Conservation (phyloP, 2,888 invertebrate species). For the Agonopterix arenella region DNA sequence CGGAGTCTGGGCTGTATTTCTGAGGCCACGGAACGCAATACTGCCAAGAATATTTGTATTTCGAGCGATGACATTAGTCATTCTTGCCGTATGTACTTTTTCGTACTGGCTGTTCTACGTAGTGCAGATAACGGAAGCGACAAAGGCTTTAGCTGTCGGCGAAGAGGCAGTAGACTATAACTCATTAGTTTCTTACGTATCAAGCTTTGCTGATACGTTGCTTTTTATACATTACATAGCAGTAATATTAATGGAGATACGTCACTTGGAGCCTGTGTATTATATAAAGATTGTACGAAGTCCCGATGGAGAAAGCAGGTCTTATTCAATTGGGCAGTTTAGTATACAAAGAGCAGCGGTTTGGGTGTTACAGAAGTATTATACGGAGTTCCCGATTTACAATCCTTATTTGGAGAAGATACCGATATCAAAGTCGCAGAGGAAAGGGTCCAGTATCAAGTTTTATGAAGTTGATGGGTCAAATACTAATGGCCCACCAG, state of each 20-base stretch:
- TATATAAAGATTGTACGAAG: conserved; percentile 94
- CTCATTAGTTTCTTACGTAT: conserved; percentile 93
- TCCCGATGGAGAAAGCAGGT: conserved; percentile 94
- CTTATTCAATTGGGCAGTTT: conserved; percentile 92
- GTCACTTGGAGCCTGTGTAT: conserved; percentile 93
- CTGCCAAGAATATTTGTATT: conserved; percentile 95
- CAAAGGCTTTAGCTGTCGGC: conserved; percentile 86
- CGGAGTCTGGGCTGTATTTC: conserved; percentile 95
- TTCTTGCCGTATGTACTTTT: conserved; percentile 94
- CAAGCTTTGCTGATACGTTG: conserved; percentile 94
- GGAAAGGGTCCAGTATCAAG: conserved; percentile 91
- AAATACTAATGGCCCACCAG: conserved; percentile 78
- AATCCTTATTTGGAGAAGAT: conserved; percentile 97
- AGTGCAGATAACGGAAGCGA: conserved; percentile 91
- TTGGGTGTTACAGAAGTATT: conserved; percentile 96
- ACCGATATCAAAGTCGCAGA: conserved; percentile 89
- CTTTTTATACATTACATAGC: conserved; percentile 96
- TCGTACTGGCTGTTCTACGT: conserved; percentile 99
- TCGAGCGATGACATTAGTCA: conserved; percentile 90
- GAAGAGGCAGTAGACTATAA: conserved; percentile 91
- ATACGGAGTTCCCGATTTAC: conserved; percentile 96
- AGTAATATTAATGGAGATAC: conserved; percentile 93
- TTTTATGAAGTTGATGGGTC: conserved; percentile 98
- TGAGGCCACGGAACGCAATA: conserved; percentile 89
- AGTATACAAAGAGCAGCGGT: conserved; percentile 97